Base-by-base conservation (phyloP, 2,888 invertebrate genomes). In the Leptinotarsa haldemani region DNA sequence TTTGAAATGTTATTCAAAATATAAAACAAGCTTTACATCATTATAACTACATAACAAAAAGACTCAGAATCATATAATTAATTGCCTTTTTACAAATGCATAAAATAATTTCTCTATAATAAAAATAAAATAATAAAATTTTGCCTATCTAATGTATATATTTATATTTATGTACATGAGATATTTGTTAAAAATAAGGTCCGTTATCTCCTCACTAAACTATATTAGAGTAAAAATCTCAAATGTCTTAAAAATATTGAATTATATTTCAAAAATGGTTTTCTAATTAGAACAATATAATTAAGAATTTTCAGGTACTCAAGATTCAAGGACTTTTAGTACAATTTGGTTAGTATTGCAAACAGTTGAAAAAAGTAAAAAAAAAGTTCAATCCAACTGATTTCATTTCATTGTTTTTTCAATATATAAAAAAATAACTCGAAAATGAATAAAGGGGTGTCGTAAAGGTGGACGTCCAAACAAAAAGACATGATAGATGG, bases 1-100 rank as follows among this genome's bases (percentile, higher is more conserved):
- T 74, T 61, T 65, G 13, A 69, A 65, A 64, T 69, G 48, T 74
- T 74, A 74, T 53, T 74, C 65, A 74, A 71, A 74, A 74, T 74
- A 74, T 74, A 74, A 74, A 74, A 71, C 69, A 74, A 69, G 69
- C 69, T 47, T 71, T 69, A 52, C 53, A 67, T 61, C 71, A 65
- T 71, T 69, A 69, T 65, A 73, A 69, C 68, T 70, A 73, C 61
- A 71, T 47, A 70, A 74, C 74, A 74, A 71, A 71, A 68, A 64
- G 56, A 46, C 47, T 50, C 47, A 22, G 15, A 56, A 56, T 56
- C 13, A 56, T 56, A 40, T 40, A 40, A 40, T 61, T 25, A 65
- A 18, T 52, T 48, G 15, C 50, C 46, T 70, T 64, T 64, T 30
- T 52, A 64, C 64, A 70, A 64, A 64, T 40, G 64, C 52, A 52